phyloP scores from a whole-genome alignment of 2,888 invertebrate species.

The Troides aeacus region DNA sequence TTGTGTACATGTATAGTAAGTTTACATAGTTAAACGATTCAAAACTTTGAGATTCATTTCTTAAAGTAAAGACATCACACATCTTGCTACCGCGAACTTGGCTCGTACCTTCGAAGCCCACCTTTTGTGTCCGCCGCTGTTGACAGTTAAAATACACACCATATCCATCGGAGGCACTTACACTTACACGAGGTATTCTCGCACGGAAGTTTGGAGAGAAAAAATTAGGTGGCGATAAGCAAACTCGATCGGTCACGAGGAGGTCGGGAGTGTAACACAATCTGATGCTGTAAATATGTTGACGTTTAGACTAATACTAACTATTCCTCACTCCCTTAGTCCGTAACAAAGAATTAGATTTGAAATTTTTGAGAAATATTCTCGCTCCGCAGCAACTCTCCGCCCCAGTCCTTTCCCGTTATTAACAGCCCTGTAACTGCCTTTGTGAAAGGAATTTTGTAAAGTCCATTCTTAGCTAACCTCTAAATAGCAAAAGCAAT shows the following conservation, averaged over 20 bases:
- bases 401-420: too few relatives aligned
- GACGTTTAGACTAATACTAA: not conserved
- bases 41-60: slow-evolving; percentile 16
- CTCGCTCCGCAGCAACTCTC: too few relatives aligned
- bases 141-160: slow-evolving; percentile 29
- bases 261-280: not conserved
- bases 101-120: slow-evolving; percentile 17
- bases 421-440: too few relatives aligned
- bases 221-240: slow-evolving; percentile 24
- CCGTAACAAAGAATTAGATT: too few relatives aligned
- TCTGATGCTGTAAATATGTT: not conserved
- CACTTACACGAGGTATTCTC: slow-evolving; percentile 19
- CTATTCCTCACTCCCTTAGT: too few relatives aligned
- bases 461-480: too few relatives aligned
- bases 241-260: not conserved
- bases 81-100: slow-evolving; percentile 17
- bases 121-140: slow-evolving; percentile 27
- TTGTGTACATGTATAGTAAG: too few relatives aligned
- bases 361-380: too few relatives aligned
- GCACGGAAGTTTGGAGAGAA: slow-evolving; percentile 21
- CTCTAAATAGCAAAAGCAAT: too few relatives aligned
- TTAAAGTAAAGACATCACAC: slow-evolving; percentile 27
- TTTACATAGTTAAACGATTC: not conserved
- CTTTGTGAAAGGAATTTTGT: too few relatives aligned
- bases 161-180: slow-evolving; percentile 29